Percentiles rank a stretch among this genome's conserved stretches.
Conservation (phyloP, 1,140 invertebrate species). For the Hypothenemus hampei region DNA sequence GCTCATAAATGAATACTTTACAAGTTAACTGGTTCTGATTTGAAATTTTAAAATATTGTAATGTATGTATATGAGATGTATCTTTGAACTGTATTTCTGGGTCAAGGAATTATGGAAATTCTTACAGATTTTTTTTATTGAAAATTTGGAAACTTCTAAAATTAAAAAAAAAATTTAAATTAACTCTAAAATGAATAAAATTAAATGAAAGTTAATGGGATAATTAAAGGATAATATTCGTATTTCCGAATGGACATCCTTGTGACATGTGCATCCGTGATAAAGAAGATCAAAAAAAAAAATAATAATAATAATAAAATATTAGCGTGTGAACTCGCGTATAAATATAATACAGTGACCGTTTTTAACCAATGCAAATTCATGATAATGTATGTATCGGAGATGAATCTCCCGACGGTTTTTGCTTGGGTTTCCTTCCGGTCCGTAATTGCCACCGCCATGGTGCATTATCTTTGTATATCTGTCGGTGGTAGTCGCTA, state of each 20-base stretch:
- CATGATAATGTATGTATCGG: conserved; percentile 46
- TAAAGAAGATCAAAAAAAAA: no score
- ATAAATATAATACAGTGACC: conserved; percentile 11
- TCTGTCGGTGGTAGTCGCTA: conserved; percentile 7
- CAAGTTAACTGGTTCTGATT: no score
- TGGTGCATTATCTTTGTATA: conserved; percentile 36
- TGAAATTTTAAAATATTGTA: conserved; percentile 17
- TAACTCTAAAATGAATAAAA: neutral
- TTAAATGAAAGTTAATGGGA: neutral
- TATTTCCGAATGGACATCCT: neutral
- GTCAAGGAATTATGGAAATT: conserved; percentile 19
- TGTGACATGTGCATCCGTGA: no score
- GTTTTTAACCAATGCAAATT: conserved; percentile 44
- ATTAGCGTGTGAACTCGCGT: conserved; percentile 17
- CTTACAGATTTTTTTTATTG: no score
- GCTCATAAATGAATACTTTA: no score
- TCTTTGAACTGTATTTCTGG: conserved; percentile 7
- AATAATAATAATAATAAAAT: no score
- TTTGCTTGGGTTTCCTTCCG: conserved; percentile 47
- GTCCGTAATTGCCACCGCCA: conserved; percentile 42
- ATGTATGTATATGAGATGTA: conserved; percentile 22
- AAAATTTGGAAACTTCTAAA: no score
- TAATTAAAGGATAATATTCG: neutral
- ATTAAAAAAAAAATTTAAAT: no score
- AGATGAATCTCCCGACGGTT: conserved; percentile 46